Conservation (phyloP, 1,140 invertebrate genomes). For the Frieseomelitta varia region DNA sequence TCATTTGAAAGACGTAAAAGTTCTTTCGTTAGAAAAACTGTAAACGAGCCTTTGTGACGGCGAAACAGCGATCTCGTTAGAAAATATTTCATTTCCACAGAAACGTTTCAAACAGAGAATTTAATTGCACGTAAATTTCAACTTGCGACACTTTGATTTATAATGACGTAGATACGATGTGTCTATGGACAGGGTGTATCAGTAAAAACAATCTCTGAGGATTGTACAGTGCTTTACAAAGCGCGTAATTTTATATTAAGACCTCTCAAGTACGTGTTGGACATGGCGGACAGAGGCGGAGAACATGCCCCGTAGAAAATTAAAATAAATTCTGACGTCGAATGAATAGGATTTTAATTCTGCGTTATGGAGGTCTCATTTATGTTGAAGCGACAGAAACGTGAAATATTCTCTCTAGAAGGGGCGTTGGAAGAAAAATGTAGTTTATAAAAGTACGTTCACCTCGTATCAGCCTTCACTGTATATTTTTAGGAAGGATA, state of each 20-base stretch:
- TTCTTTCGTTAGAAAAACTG: too few relatives aligned
- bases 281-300: background rate
- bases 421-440: background rate
- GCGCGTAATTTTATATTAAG: background rate
- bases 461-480: background rate
- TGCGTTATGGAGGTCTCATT: constrained; percentile 14
- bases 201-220: background rate
- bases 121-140: background rate
- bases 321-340: constrained; percentile 23
- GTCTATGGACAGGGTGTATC: too few relatives aligned
- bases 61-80: too few relatives aligned
- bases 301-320: too few relatives aligned
- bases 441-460: too few relatives aligned
- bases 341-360: constrained; percentile 22
- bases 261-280: background rate
- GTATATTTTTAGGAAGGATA: background rate
- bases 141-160: background rate
- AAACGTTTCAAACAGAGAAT: background rate
- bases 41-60: too few relatives aligned
- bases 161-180: background rate
- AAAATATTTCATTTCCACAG: too few relatives aligned
- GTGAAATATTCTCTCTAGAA: background rate
- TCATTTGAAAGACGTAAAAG: too few relatives aligned
- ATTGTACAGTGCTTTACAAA: background rate
- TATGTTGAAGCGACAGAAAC: background rate